Evolutionary conservation across 2,888 invertebrate species (phyloP).

Genomic region (Gibbula magus): DNA sequence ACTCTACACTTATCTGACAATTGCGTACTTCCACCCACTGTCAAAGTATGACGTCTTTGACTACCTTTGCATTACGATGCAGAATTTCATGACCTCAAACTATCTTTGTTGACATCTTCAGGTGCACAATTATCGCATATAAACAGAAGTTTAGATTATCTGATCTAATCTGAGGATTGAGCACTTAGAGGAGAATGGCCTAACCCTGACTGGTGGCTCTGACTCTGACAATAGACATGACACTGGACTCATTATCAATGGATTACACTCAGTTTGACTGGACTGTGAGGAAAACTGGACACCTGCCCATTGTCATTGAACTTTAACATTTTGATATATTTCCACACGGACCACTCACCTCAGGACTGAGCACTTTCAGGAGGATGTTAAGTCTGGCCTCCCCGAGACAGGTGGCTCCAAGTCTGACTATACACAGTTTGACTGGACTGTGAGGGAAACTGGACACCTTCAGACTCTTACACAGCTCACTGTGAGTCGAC

Average conservation of each 20-base stretch:
- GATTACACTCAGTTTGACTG: conserved; percentile 61
- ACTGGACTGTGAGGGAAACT: conserved; percentile 61
- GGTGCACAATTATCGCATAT: too few relatives aligned
- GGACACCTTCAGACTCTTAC: conserved; percentile 69
- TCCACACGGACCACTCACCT: conserved; percentile 48
- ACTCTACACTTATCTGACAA: background rate
- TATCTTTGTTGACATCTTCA: too few relatives aligned
- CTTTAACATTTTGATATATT: too few relatives aligned
- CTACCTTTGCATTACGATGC: too few relatives aligned
- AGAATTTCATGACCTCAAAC: too few relatives aligned
- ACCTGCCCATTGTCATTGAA: conserved; percentile 44
- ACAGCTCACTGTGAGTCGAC: conserved; percentile 67
- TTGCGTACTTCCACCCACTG: background rate
- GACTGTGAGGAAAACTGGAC: conserved; percentile 60
- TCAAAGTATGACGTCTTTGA: too few relatives aligned
- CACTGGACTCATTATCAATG: too few relatives aligned
- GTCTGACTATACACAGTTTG: conserved; percentile 58
- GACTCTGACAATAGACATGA: too few relatives aligned
- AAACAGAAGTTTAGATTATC: too few relatives aligned
- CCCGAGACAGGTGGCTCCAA: conserved; percentile 69
- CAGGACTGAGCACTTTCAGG: conserved; percentile 62
- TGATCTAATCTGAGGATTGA: conserved; percentile 49
- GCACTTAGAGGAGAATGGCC: conserved; percentile 64
- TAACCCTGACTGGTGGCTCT: conserved; percentile 69
- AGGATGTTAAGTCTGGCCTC: conserved; percentile 62